Conservation (phyloP, 2,888 invertebrate genomes). For the Eristalinus aeneus region DNA sequence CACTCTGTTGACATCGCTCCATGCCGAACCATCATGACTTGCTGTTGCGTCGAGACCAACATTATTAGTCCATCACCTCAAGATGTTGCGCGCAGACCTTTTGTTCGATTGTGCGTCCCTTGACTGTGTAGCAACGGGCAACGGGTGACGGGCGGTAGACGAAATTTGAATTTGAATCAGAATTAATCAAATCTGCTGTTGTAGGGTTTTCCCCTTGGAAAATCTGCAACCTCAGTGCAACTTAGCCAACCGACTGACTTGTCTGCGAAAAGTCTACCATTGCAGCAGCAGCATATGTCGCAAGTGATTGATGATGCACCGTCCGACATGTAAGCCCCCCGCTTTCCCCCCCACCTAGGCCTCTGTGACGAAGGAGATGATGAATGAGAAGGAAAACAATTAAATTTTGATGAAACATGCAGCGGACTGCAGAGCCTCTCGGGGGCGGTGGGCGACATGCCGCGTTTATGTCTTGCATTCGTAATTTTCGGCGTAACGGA, state of each 20-base stretch:
- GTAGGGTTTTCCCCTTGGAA: conserved; percentile 36
- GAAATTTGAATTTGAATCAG: conserved; percentile 69
- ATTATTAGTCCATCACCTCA: conserved; percentile 70
- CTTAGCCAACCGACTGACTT: conserved; percentile 42
- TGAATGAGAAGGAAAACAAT: conserved; percentile 61
- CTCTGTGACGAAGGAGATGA: conserved; percentile 31
- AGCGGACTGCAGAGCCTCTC: conserved; percentile 2
- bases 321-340: not conserved
- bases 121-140: conserved; percentile 3
- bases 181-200: conserved; percentile 66
- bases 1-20: conserved; percentile 59
- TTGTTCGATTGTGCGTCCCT: conserved; percentile 41
- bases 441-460: conserved; percentile 16
- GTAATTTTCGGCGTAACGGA: conserved; percentile 22
- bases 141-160: conserved; percentile 2
- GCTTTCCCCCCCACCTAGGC: not conserved
- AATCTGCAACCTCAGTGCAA: conserved; percentile 57
- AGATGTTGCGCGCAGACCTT: conserved; percentile 59
- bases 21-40: conserved; percentile 23
- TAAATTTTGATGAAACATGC: conserved; percentile 65
- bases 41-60: conserved; percentile 51
- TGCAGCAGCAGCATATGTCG: conserved; percentile 62
- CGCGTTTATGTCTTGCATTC: conserved; percentile 55
- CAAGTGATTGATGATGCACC: conserved; percentile 65
- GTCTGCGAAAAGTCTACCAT: conserved; percentile 62